Evolutionary conservation across 2,113 vertebrate species (phyloP).

Genomic region (Bucco capensis): DNA sequence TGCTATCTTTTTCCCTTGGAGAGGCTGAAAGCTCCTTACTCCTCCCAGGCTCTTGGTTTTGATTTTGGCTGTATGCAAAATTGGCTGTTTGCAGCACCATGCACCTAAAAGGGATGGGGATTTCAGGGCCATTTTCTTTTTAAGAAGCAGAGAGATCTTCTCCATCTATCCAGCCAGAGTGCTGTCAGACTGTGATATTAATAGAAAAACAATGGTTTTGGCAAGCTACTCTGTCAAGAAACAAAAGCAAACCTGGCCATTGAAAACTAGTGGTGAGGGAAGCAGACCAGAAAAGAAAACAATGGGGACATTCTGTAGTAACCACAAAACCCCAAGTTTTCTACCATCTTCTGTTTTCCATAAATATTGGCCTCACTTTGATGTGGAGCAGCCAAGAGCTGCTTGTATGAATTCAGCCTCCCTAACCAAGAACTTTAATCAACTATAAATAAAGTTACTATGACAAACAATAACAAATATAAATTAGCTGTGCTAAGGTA

Average conservation of each 20-base stretch:
- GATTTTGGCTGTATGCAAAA: neutral
- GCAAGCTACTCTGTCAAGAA: neutral
- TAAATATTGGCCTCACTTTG: constrained; percentile 7
- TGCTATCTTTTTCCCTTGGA: neutral
- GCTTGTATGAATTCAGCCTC: neutral
- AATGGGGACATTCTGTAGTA: constrained; percentile 52
- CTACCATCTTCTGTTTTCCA: constrained; percentile 44
- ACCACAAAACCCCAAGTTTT: constrained; percentile 32
- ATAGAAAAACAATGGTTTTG: constrained; percentile 23
- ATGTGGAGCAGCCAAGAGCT: constrained; percentile 19
- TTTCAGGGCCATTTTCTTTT: neutral
- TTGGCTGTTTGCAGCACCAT: neutral
- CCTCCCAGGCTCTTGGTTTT: neutral
- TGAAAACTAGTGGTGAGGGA: neutral
- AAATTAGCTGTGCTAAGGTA: neutral
- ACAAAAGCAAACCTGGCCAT: constrained; percentile 44
- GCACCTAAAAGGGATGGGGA: neutral
- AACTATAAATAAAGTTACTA: constrained; percentile 8
- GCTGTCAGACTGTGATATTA: neutral
- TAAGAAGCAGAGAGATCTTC: neutral
- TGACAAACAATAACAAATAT: constrained; percentile 8
- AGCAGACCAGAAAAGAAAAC: constrained; percentile 18
- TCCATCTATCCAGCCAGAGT: neutral
- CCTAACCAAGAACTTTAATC: constrained; percentile 2
- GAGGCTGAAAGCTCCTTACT: neutral